phyloP scores from a whole-genome alignment of 2,797 vertebrate species.

The Characodon lateralis region DNA sequence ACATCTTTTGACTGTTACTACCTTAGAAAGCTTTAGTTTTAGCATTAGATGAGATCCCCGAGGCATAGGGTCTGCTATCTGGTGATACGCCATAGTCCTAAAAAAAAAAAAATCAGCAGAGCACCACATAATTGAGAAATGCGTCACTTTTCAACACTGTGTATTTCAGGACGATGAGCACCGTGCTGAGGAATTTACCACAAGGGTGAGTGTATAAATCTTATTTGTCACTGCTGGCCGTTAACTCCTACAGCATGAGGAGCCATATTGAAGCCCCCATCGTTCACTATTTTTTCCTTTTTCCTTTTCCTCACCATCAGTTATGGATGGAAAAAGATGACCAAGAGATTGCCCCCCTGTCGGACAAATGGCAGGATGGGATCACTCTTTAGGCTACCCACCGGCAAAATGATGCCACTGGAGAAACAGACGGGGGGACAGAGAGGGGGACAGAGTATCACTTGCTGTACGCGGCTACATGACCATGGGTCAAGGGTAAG shows the following conservation, averaged over 20 bases:
- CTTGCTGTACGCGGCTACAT: conserved; percentile 31
- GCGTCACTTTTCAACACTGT: conserved; percentile 63
- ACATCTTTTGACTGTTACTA: conserved; percentile 30
- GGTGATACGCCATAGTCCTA: conserved; percentile 30
- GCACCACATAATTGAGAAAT: conserved; percentile 53
- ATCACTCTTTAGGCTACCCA: conserved; percentile 67
- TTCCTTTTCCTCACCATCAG: conserved; percentile 46
- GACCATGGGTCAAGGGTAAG: conserved; percentile 70
- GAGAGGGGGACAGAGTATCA: conserved; percentile 58
- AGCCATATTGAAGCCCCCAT: conserved; percentile 61
- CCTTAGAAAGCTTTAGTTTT: conserved; percentile 51
- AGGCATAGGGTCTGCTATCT: conserved; percentile 35
- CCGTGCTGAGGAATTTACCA: conserved; percentile 65
- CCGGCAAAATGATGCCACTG: conserved; percentile 65
- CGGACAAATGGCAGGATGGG: conserved; percentile 75
- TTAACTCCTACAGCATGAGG: conserved; percentile 37
- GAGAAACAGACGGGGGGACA: too few species aligned
- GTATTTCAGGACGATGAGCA: conserved; percentile 49
- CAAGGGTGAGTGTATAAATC: conserved; percentile 46
- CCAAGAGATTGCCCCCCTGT: conserved; percentile 69
- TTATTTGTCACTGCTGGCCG: conserved; percentile 29
- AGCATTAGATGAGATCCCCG: conserved; percentile 40
- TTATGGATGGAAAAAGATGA: conserved; percentile 74
- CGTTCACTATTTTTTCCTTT: conserved; percentile 50
- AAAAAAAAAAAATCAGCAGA: conserved; percentile 34